Evolutionary conservation across 2,113 vertebrate species (phyloP).

Genomic region (Ctenodactylus gundi): DNA sequence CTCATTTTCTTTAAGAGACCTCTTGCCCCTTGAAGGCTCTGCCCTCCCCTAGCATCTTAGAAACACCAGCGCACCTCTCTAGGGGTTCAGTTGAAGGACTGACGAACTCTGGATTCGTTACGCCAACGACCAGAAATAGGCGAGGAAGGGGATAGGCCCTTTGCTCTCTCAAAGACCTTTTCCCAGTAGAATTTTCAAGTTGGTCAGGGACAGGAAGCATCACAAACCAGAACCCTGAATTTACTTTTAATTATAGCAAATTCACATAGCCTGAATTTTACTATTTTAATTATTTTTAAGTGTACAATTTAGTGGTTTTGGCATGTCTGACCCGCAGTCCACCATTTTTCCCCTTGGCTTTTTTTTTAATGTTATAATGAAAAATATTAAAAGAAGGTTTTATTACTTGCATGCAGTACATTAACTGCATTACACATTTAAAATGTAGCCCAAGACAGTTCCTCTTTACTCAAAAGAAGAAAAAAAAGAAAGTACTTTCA

Average conservation of each 20-base stretch:
- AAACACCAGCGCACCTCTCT: neutral
- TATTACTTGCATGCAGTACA: too few species aligned
- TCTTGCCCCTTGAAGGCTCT: neutral
- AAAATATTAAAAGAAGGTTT: too few species aligned
- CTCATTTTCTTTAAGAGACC: neutral
- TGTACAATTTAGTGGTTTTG: neutral
- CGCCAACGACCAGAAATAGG: neutral
- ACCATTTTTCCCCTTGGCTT: too few species aligned
- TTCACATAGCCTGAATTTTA: neutral
- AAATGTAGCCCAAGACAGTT: too few species aligned
- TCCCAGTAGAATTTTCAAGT: neutral
- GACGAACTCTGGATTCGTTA: neutral
- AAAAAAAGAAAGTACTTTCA: too few species aligned
- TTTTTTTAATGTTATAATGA: too few species aligned
- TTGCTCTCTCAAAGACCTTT: neutral
- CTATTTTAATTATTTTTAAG: neutral
- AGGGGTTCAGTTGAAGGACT: neutral
- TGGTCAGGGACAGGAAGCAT: neutral
- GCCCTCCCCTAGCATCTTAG: neutral
- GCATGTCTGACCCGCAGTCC: too few species aligned
- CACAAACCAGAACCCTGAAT: neutral
- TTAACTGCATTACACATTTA: too few species aligned
- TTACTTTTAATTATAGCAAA: neutral
- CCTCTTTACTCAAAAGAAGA: too few species aligned
- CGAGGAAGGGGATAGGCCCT: neutral